Percentiles rank a stretch among this genome's conserved stretches.
phyloP scores from a whole-genome alignment of 2,113 vertebrate species.

The Paracanthobrama guichenoti region DNA sequence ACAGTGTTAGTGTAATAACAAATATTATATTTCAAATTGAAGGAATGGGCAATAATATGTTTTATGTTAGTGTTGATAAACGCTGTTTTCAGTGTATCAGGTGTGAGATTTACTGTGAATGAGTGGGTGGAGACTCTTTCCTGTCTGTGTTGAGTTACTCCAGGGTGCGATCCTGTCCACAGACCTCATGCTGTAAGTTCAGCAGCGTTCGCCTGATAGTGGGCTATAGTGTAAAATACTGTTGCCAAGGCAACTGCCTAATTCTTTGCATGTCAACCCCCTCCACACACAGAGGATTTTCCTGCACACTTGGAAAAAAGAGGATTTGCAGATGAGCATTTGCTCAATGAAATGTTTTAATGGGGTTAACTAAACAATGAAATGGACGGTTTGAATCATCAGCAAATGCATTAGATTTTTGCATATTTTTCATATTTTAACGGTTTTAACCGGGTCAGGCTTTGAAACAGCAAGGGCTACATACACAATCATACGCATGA shows the following conservation, averaged over 20 bases:
- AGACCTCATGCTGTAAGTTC: constrained; percentile 46
- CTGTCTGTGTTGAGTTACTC: too few species aligned
- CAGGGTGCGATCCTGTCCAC: background rate
- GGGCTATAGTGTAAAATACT: constrained; percentile 62
- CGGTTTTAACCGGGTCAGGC: constrained; percentile 1
- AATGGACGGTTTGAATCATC: constrained; percentile 51
- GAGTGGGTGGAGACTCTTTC: too few species aligned
- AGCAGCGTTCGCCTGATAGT: constrained; percentile 51
- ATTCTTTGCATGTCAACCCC: constrained; percentile 60
- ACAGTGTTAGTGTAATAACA: background rate
- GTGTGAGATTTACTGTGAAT: too few species aligned
- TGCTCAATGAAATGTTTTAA: constrained; percentile 68
- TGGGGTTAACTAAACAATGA: constrained; percentile 59
- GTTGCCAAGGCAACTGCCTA: constrained; percentile 74
- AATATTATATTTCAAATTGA: background rate
- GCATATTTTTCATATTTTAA: background rate
- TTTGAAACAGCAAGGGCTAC: background rate
- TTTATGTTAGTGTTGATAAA: too few species aligned
- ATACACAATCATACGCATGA: background rate
- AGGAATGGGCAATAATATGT: background rate
- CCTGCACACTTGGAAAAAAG: constrained; percentile 49
- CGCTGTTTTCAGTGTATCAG: background rate
- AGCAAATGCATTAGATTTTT: constrained; percentile 59
- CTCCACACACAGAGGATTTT: constrained; percentile 46
- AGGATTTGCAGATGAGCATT: constrained; percentile 69